Base-by-base conservation (phyloP, 2,113 vertebrate species). In the Cephalopterus ornatus region DNA sequence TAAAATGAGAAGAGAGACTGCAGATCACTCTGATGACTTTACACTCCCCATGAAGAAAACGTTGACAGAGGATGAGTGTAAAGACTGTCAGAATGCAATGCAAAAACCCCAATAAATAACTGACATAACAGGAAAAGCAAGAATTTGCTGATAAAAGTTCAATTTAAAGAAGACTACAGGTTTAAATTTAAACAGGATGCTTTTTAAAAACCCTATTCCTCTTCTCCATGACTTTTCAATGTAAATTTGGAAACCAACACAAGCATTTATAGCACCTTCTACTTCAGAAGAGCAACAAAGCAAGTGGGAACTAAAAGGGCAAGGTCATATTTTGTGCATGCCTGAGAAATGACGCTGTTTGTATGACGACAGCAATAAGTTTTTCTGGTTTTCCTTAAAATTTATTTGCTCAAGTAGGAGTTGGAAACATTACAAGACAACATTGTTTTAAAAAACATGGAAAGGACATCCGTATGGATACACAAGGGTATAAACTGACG, bases 191-290 rank as follows among this genome's bases (percentile, higher is more conserved):
- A 81, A 73, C 14, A 44, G 2, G 6, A 73, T 11, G 13, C 11
- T 52, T 89, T 44, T 41, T 1, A 42, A 62, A 74, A 85, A 5
- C 8, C 0, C 5, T 30, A 8, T 89, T 82, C 39, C 8, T 47
- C 70, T 87, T 85, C 65, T 56, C 9, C 33, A 30, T 7, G 12
- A 62, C n/a, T 67, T 86, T 78, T 79, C 66, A 49, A 4, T 53
- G 28, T 67, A 41, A 58, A 37, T 41, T 63, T 83, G n/a, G 55
- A 73, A 91, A 63, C 23, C 33, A 84, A 24, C 37, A 66, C 32
- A 81, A 33, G 7, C 3, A 3, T 53, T 56, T 20, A 15, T 22
- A n/a, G 21, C 0, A 0, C 37, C 21, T 83, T 56, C 37, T 73
- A 30, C 62, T 85, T 73, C 53, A 73, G 71, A 80, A 15, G 46